Evolutionary conservation across 2,113 vertebrate genomes (phyloP).

Genomic region (Herpailurus yagouaroundi): DNA sequence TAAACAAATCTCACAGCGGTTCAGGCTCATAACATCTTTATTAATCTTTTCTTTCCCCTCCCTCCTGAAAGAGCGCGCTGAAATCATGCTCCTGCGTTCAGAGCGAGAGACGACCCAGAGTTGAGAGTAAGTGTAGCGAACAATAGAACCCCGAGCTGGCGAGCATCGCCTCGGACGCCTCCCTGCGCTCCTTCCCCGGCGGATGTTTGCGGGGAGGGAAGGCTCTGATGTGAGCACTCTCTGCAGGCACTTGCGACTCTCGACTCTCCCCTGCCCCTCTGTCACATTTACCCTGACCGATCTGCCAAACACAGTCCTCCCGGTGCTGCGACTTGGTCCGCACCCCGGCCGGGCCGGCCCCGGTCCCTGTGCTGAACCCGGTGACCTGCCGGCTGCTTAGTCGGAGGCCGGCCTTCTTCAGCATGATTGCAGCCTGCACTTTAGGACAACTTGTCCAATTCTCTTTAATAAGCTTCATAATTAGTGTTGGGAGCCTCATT

Average conservation of each 20-base stretch:
- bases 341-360: neutral
- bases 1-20: slow-evolving; percentile 92
- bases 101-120: slow-evolving; percentile 73
- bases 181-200: slow-evolving; percentile 58
- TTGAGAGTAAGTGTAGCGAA: slow-evolving; percentile 76
- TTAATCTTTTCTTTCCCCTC: slow-evolving; percentile 84
- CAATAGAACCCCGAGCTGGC: slow-evolving; percentile 78
- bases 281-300: slow-evolving; percentile 77
- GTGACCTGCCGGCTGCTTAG: slow-evolving; percentile 18
- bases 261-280: slow-evolving; percentile 82
- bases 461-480: slow-evolving; percentile 87
- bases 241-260: slow-evolving; percentile 42
- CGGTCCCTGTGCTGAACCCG: slow-evolving; percentile 8
- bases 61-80: slow-evolving; percentile 77
- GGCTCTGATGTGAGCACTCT: slow-evolving; percentile 82
- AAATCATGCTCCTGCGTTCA: slow-evolving; percentile 79
- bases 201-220: slow-evolving; percentile 77
- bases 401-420: slow-evolving; percentile 57
- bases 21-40: slow-evolving; percentile 92
- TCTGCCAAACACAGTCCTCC: slow-evolving; percentile 72
- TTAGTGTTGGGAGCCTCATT: slow-evolving; percentile 86
- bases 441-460: slow-evolving; percentile 81
- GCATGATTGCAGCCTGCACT: slow-evolving; percentile 70
- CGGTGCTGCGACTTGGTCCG: slow-evolving; percentile 53
- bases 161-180: slow-evolving; percentile 77